A percentile compares a stretch with the other conserved stretches of the same genome.
phyloP scores from a whole-genome alignment of 1,140 invertebrate genomes.

The Drosophila mayri region DNA sequence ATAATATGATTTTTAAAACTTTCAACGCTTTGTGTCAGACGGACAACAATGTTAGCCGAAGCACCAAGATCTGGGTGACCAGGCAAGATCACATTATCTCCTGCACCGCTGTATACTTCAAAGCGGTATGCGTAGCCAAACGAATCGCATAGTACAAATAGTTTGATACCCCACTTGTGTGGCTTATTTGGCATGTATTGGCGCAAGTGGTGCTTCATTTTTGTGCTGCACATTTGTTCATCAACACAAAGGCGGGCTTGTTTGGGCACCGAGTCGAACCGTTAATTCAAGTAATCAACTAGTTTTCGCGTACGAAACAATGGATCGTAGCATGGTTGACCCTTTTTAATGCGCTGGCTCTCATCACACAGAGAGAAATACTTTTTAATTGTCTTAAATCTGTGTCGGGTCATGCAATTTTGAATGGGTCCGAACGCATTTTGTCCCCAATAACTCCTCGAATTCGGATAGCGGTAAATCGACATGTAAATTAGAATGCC shows the following conservation, averaged over 20 bases:
- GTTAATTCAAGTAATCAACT: too few relatives aligned
- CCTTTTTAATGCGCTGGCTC: too few relatives aligned
- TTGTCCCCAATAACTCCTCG: too few relatives aligned
- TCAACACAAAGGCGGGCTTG: slow-evolving; percentile 14
- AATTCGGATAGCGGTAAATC: too few relatives aligned
- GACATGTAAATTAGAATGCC: too few relatives aligned
- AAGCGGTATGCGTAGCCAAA: slow-evolving; percentile 23
- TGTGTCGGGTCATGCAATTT: too few relatives aligned
- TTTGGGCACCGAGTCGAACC: too few relatives aligned
- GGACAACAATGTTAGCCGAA: slow-evolving; percentile 20
- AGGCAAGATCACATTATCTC: slow-evolving; percentile 21
- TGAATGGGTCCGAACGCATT: too few relatives aligned
- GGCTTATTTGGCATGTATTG: slow-evolving; percentile 32
- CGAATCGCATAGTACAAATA: slow-evolving; percentile 13
- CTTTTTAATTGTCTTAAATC: too few relatives aligned
- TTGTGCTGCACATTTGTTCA: neutral
- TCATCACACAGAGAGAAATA: too few relatives aligned
- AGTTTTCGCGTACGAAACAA: too few relatives aligned
- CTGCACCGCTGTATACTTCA: slow-evolving; percentile 22
- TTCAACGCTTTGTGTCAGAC: neutral
- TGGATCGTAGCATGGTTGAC: too few relatives aligned
- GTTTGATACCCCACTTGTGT: neutral
- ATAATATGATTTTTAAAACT: slow-evolving; percentile 1
- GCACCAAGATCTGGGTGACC: slow-evolving; percentile 23
- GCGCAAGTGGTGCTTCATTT: slow-evolving; percentile 22